A percentile compares a stretch with the other conserved stretches of the same genome.
These are phyloP conservation scores for Thamnaconus septentrionalis DNA, from an alignment of 2,113 vertebrate genomes.

Conservation along the genomic window DNA sequence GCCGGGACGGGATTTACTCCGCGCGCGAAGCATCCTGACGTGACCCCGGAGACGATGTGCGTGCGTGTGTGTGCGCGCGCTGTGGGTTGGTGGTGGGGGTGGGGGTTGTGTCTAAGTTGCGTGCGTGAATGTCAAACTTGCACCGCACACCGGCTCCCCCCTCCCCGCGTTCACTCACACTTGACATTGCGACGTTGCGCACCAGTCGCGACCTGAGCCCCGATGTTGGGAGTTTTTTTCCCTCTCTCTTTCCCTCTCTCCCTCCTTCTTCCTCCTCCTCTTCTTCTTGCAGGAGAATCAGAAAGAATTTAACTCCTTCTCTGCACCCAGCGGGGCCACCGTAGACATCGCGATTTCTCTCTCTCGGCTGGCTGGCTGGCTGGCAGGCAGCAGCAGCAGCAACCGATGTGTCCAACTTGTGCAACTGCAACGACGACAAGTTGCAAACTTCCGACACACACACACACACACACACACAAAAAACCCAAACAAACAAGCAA, in stretches of 20 bases:
- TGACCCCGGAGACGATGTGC: constrained; percentile 64
- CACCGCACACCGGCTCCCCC: constrained; percentile 31
- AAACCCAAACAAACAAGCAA: constrained; percentile 7
- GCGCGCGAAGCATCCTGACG: constrained; percentile 62
- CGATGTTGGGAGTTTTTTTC: neutral
- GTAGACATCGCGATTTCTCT: constrained; percentile 65
- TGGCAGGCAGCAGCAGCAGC: no score
- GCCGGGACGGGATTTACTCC: no score
- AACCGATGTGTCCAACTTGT: constrained; percentile 47
- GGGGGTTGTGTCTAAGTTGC: neutral
- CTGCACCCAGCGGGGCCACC: constrained; percentile 66
- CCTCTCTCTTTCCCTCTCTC: no score
- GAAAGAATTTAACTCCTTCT: constrained; percentile 76
- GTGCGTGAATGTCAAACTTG: constrained; percentile 45
- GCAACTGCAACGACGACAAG: constrained; percentile 60
- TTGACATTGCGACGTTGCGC: constrained; percentile 27
- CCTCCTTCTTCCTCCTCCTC: no score
- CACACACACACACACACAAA: constrained; percentile 11
- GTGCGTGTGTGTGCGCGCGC: neutral
- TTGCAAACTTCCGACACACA: constrained; percentile 66
- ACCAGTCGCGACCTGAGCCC: constrained; percentile 65
- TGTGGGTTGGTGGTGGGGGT: no score
- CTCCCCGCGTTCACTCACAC: constrained; percentile 5
- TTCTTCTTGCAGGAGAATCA: constrained; percentile 42
- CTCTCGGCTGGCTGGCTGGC: constrained; percentile 43